Base-by-base conservation (phyloP, 1,140 invertebrate species). In the Megathymus violae region DNA sequence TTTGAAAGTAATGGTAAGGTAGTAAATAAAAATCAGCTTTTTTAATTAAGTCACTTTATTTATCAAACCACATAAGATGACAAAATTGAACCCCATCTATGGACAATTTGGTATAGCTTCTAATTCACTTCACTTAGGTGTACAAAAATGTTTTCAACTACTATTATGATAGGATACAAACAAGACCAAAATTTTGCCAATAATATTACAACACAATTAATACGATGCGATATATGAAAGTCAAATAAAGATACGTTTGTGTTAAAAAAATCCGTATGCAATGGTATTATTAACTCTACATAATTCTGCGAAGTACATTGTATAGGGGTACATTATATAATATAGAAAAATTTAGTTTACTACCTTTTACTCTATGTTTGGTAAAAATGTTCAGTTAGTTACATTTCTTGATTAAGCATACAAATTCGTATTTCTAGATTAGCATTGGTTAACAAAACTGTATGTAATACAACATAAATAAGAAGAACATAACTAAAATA, bases 1-100 rank as follows among this genome's bases (percentile, higher is more conserved):
- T n/a, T n/a, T n/a, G n/a, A n/a, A n/a, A n/a, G n/a, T n/a, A n/a
- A n/a, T n/a, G n/a, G n/a, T n/a, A n/a, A n/a, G n/a, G n/a, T 25
- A 46, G 38, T 31, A 48, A 65, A 66, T 65, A 44, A 82, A 88
- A 71, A 69, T 67, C 67, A 69, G 69, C 62, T 44, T 43, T 56
- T 62, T 73, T 75, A 44, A 82, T 88, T 88, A 88, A 88, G 80
- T 88, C 83, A 80, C 85, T 88, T 88, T 90, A 90, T 88, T 85
- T 69, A 80, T 81, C 76, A 88, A 90, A 88, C 83, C 84, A 88
- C 81, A 86, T 44, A 82, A 79, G 69, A 79, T 87, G 84, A 86
- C 85, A 89, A 84, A 83, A 79, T 63, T 76, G 67, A 78, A 82
- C 87, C 87, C 87, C 85, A 88, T 85, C 87, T 89, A 88, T 88